Conservation (phyloP, 2,888 invertebrate species). For the Lamproptera curius region DNA sequence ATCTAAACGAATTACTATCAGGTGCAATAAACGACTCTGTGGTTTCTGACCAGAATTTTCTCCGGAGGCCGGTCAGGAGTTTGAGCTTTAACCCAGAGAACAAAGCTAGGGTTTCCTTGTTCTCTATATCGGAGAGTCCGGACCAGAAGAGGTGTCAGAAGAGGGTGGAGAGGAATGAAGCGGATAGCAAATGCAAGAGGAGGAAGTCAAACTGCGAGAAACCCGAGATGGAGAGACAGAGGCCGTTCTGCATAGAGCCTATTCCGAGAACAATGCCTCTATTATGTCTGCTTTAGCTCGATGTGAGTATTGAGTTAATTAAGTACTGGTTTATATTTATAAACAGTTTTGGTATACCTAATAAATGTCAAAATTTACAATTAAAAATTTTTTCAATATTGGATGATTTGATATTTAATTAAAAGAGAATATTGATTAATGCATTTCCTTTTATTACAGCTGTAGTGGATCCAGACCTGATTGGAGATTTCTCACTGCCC, state of each 20-base stretch:
- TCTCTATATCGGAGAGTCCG: conserved; percentile 53
- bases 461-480: conserved; percentile 84
- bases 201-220: conserved; percentile 42
- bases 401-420: too few relatives aligned
- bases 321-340: too few relatives aligned
- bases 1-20: conserved; percentile 56
- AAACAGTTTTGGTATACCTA: too few relatives aligned
- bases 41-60: conserved; percentile 36
- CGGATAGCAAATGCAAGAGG: conserved; percentile 48
- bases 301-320: conserved; percentile 66
- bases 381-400: too few relatives aligned
- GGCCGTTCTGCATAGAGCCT: conserved; percentile 79
- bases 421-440: too few relatives aligned
- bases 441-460: too few relatives aligned
- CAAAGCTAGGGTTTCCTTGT: conserved; percentile 43
- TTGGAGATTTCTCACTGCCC: conserved; percentile 89
- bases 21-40: conserved; percentile 55
- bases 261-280: conserved; percentile 88
- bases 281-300: conserved; percentile 85
- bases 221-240: conserved; percentile 30
- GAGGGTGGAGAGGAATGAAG: conserved; percentile 79
- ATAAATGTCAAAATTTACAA: too few relatives aligned
- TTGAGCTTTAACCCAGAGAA: conserved; percentile 53
- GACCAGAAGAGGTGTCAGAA: conserved; percentile 61
- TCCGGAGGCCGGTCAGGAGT: conserved; percentile 45